Percentiles rank a stretch among this genome's conserved stretches.
Evolutionary conservation across 1,140 invertebrate genomes (phyloP).

Genomic region (Drosophila virilis): DNA sequence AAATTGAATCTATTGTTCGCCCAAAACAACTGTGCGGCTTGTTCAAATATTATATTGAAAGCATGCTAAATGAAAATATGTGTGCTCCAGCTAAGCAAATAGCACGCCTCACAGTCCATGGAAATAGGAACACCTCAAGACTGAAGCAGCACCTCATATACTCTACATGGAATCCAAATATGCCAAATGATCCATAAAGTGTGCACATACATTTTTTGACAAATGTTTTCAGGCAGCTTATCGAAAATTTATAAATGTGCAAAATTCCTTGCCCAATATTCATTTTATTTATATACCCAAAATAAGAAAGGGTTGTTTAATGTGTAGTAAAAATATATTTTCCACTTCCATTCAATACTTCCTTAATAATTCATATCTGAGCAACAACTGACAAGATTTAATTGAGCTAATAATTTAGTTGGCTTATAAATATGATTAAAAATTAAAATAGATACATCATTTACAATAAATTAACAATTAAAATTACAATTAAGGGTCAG

Average conservation of each 20-base stretch:
- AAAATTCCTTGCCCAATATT: not conserved
- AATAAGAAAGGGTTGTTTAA: no score
- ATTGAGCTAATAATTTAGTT: no score
- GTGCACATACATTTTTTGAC: not conserved
- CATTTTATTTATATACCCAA: no score
- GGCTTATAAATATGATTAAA: no score
- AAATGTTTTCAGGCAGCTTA: not conserved
- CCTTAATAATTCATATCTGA: no score
- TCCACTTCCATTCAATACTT: no score
- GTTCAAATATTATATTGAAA: conserved; percentile 80
- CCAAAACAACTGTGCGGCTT: conserved; percentile 74
- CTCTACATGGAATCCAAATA: conserved; percentile 10
- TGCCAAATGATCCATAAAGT: not conserved
- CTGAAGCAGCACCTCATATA: conserved; percentile 28
- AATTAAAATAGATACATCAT: no score
- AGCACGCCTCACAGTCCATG: conserved; percentile 61
- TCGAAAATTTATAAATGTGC: not conserved
- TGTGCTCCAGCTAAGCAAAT: conserved; percentile 77
- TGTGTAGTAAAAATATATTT: no score
- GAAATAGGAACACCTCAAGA: conserved; percentile 48
- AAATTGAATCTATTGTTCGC: conserved; percentile 79
- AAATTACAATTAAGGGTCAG: not conserved
- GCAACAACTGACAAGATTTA: no score
- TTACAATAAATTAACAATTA: not conserved
- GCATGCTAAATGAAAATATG: conserved; percentile 79